These are phyloP conservation scores for Brassicogethes aeneus DNA, from an alignment of 2,888 invertebrate species.

Conservation along the genomic window DNA sequence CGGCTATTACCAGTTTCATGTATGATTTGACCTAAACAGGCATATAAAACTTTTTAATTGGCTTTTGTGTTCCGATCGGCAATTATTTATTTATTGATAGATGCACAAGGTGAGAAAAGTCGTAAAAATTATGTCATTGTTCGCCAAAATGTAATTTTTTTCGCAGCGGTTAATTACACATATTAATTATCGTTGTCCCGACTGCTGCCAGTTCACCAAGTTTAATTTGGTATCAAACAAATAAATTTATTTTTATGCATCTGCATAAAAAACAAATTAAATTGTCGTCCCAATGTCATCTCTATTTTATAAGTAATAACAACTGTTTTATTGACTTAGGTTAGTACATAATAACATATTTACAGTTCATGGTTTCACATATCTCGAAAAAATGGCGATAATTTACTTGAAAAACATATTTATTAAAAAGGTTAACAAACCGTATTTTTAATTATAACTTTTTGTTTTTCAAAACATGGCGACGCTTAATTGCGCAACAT, in stretches of 20 bases:
- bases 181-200: background rate
- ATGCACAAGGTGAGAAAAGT: too few relatives aligned
- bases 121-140: too few relatives aligned
- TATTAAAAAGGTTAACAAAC: too few relatives aligned
- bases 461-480: too few relatives aligned
- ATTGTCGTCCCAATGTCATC: conserved; percentile 14
- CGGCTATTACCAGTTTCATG: conserved; percentile 23
- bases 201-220: conserved; percentile 7
- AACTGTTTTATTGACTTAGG: conserved; percentile 10
- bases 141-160: too few relatives aligned
- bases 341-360: conserved; percentile 6
- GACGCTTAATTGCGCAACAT: too few relatives aligned
- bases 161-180: background rate
- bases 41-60: background rate
- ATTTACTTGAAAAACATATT: background rate
- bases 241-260: conserved; percentile 11
- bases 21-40: conserved; percentile 12
- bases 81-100: too few relatives aligned
- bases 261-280: conserved; percentile 13
- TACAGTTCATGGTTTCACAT: conserved; percentile 1
- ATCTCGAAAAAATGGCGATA: background rate
- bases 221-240: conserved; percentile 12
- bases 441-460: too few relatives aligned
- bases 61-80: background rate
- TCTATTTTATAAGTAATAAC: conserved; percentile 9